phyloP scores from a whole-genome alignment of 2,113 vertebrate genomes.

The Falcunculus frontatus region DNA sequence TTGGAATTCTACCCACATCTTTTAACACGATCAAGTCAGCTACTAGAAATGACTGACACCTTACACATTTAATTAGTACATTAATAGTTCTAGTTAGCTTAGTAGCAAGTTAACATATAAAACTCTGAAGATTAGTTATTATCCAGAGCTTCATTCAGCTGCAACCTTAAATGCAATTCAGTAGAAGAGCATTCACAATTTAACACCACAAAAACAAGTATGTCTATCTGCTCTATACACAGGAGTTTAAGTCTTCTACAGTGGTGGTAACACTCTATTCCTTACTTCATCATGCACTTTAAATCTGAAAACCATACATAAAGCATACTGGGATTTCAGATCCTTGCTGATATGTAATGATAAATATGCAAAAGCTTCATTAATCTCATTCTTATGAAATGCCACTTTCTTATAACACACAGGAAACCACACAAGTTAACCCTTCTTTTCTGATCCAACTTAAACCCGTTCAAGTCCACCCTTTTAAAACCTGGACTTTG shows the following conservation, averaged over 20 bases:
- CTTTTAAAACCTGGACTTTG: not conserved
- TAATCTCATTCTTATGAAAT: not conserved
- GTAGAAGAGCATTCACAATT: not conserved
- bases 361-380: not conserved
- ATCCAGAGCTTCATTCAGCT: not conserved
- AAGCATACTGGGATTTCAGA: not conserved
- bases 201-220: not conserved
- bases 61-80: not conserved
- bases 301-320: not conserved
- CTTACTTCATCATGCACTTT: not conserved
- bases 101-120: not conserved
- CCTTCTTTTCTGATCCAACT: not conserved
- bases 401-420: not conserved
- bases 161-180: not conserved
- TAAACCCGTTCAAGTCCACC: not conserved
- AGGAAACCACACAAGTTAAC: not conserved
- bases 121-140: not conserved
- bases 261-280: not conserved
- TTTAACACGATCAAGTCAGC: not conserved
- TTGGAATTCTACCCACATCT: not conserved
- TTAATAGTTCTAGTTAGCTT: not conserved
- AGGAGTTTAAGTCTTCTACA: not conserved
- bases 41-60: not conserved
- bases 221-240: not conserved
- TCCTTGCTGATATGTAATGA: fast-evolving